These are phyloP conservation scores for Arenaria interpres DNA, from an alignment of 2,113 vertebrate genomes.

Conservation along the genomic window DNA sequence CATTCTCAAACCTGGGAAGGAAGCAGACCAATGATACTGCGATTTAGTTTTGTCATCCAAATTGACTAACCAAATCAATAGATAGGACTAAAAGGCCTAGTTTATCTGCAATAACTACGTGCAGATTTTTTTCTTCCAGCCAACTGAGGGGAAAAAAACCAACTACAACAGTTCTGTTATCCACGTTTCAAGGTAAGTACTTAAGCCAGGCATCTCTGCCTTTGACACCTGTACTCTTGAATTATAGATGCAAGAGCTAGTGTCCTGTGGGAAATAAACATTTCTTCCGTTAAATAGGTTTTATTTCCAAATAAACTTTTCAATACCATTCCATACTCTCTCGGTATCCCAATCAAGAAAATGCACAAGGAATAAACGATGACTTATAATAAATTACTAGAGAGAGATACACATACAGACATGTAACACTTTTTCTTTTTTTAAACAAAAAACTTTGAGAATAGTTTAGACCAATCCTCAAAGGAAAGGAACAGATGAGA, in stretches of 20 bases:
- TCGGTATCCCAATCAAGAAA: background rate
- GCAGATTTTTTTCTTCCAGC: background rate
- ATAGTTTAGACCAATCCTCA: background rate
- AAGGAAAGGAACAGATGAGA: background rate
- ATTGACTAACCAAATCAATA: background rate
- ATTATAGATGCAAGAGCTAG: background rate
- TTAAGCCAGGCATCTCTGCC: background rate
- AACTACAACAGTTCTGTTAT: background rate
- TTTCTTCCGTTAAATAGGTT: background rate
- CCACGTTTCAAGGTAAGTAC: background rate
- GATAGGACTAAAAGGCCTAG: background rate
- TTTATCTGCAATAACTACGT: background rate
- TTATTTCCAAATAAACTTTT: background rate
- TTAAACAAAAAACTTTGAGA: background rate
- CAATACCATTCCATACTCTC: background rate
- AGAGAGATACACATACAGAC: background rate
- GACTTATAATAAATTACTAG: background rate
- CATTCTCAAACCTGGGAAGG: background rate
- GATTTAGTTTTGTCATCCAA: background rate
- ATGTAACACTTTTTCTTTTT: background rate
- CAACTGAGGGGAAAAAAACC: background rate
- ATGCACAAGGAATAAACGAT: accelerated
- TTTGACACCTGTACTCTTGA: background rate
- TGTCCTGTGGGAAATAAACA: background rate
- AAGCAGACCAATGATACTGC: background rate